Percentiles rank a stretch among this genome's conserved stretches.
These are phyloP conservation scores for Volucella inanis DNA, from an alignment of 2,888 invertebrate genomes.

Conservation along the genomic window DNA sequence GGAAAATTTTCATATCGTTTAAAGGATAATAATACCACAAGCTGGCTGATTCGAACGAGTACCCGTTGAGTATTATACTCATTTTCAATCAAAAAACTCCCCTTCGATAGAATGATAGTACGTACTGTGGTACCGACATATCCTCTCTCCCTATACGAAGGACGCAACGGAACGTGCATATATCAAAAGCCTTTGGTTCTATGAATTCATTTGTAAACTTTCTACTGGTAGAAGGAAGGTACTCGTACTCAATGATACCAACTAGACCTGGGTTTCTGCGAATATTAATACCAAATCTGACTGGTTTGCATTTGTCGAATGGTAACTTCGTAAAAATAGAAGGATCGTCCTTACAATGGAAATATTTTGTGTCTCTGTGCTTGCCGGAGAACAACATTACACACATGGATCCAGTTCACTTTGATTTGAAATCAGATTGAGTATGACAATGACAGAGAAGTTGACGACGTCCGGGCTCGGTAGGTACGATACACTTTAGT, in stretches of 20 bases:
- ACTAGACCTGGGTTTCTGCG: constrained; percentile 29
- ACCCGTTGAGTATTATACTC: constrained; percentile 32
- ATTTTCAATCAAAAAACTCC: constrained; percentile 61
- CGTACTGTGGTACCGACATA: constrained; percentile 5
- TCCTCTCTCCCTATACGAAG: background rate
- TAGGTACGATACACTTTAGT: background rate
- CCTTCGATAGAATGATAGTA: constrained; percentile 58
- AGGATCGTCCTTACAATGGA: constrained; percentile 53
- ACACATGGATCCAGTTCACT: constrained; percentile 70
- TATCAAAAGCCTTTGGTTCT: constrained; percentile 44
- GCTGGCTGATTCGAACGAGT: constrained; percentile 50
- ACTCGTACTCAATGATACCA: background rate
- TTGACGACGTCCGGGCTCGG: constrained; percentile 35
- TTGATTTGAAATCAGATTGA: constrained; percentile 64
- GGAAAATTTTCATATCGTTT: constrained; percentile 43
- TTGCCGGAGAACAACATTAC: constrained; percentile 33
- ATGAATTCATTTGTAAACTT: constrained; percentile 51
- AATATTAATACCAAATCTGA: constrained; percentile 70
- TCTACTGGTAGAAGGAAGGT: constrained; percentile 6
- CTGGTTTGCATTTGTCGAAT: constrained; percentile 26
- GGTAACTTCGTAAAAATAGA: background rate
- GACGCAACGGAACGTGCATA: background rate
- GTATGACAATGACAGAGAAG: constrained; percentile 51
- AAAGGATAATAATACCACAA: constrained; percentile 47
- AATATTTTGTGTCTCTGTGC: background rate